Base-by-base conservation (phyloP, 2,797 vertebrate genomes). In the Psittacula echo region DNA sequence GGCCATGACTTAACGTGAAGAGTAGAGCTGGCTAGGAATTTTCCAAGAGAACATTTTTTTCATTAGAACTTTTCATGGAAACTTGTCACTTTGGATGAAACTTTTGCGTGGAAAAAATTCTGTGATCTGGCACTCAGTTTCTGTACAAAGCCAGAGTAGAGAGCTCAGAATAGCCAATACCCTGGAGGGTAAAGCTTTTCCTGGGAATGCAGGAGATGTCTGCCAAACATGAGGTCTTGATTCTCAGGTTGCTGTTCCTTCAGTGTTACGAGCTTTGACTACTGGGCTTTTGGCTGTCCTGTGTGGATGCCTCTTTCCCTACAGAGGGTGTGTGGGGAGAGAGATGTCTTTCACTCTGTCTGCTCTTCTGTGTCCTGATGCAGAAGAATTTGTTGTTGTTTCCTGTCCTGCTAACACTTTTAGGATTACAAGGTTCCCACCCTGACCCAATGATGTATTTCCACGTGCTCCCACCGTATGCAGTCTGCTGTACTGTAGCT, bases 181-280 rank as follows among this genome's bases (percentile, higher is more conserved):
- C 78, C 93, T 0, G 4, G 92, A 91, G 95, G 79, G 84, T 85
- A 94, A 71, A 95, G 75, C 75, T 92, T 93, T 97, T 93, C 95
- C 93, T 94, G 96, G 94, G 96, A 95, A 95, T 92, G 84, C 53
- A 79, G 88, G 86, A 93, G 81, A 77, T 71, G 53, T 50, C 82
- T 95, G 93, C 96, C 93, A 96, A 94, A 96, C 85, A 94, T 87
- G 94, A 96, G 95, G 91, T 94, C 95, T 95, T 91, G 90, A 96
- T 96, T 95, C 87, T 92, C 89, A 95, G 92, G 95, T 96, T 94
- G 81, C 87, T 80, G 78, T 92, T 96, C 91, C 84, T 73, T 82
- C 30, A 11, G 60, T 81, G 50, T 91, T 93, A 86, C 0, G 7
- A 95, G 81, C 81, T 92, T 64, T 80, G 88, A 92, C 90, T 96